phyloP scores from a whole-genome alignment of 92 coral and sea anemone genomes.

The Phymanthus crucifer region DNA sequence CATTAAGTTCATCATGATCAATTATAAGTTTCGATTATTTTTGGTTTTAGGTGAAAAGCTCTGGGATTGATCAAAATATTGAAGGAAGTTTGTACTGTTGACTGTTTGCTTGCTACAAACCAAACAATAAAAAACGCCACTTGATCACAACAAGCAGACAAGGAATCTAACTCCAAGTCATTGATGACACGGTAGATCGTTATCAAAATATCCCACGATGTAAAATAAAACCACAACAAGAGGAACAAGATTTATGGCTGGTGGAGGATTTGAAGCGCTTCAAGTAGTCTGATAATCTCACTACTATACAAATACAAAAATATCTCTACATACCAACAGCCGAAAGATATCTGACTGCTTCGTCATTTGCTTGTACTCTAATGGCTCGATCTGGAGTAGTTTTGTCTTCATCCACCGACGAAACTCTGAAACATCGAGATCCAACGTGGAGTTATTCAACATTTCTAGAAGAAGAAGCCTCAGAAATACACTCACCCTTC shows the following conservation, averaged over 20 bases:
- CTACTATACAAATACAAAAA: not conserved
- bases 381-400: not conserved
- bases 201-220: not conserved
- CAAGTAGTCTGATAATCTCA: not conserved
- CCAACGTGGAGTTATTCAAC: not conserved
- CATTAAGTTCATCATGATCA: not conserved
- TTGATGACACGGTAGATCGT: slow-evolving; percentile 1
- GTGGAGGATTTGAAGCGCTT: not conserved
- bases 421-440: slow-evolving; percentile 19
- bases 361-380: slow-evolving; percentile 55
- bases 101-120: not conserved
- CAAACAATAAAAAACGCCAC: not conserved
- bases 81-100: not conserved
- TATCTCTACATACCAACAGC: slow-evolving; percentile 59
- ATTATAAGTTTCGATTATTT: not conserved
- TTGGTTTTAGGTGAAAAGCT: not conserved
- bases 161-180: not conserved
- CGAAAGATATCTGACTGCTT: slow-evolving; percentile 75
- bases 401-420: slow-evolving; percentile 20
- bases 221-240: not conserved
- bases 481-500: slow-evolving; percentile 22
- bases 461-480: not conserved
- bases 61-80: not conserved
- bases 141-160: not conserved
- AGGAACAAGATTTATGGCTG: not conserved